A percentile compares a stretch with the other conserved stretches of the same genome.
Conservation (phyloP, 2,113 vertebrate genomes). For the Hippolais icterina region DNA sequence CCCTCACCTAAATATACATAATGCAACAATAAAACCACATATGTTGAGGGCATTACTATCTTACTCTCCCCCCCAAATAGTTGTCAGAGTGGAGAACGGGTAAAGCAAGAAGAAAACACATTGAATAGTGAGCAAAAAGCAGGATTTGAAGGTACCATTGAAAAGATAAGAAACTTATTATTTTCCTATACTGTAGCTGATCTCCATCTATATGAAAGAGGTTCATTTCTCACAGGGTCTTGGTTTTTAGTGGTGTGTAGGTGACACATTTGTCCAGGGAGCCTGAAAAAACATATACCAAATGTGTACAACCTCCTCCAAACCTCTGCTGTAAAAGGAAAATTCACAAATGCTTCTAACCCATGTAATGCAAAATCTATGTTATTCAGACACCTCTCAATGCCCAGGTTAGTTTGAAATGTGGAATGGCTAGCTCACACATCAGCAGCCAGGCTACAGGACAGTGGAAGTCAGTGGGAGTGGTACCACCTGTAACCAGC, state of each 20-base stretch:
- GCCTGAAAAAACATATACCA: background rate
- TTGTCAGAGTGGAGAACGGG: background rate
- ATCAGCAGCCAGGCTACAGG: background rate
- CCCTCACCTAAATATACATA: background rate
- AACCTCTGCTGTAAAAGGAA: background rate
- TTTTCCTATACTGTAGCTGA: background rate
- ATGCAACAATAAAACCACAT: background rate
- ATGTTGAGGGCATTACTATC: background rate
- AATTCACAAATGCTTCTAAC: background rate
- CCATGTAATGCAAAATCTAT: background rate
- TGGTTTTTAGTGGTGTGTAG: background rate
- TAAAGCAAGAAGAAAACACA: background rate
- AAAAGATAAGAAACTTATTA: background rate
- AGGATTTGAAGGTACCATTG: background rate
- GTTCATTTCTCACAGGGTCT: background rate
- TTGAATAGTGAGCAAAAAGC: background rate
- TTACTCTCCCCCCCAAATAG: background rate
- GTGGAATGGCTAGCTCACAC: background rate
- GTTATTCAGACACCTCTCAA: background rate
- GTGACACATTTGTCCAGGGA: background rate
- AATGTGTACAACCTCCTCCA: background rate
- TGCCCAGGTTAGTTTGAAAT: background rate
- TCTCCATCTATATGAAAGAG: background rate
- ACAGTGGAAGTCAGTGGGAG: background rate
- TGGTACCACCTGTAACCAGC: background rate